Percentiles rank a stretch among this genome's conserved stretches.
phyloP scores from a whole-genome alignment of 1,140 invertebrate genomes.

The Sipha flava region DNA sequence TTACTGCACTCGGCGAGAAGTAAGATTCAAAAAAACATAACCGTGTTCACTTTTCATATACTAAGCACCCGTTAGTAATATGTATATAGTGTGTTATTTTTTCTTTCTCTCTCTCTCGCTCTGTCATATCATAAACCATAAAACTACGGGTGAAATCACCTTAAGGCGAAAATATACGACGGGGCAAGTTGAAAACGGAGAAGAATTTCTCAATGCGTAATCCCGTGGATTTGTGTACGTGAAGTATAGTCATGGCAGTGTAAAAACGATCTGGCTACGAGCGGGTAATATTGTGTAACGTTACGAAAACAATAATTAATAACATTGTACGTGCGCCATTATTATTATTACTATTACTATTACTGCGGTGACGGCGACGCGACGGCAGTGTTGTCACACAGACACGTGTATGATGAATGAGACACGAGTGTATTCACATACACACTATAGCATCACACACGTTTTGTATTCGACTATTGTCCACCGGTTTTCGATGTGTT shows the following conservation, averaged over 20 bases:
- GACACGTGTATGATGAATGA: conserved; percentile 1
- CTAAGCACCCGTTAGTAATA: not conserved
- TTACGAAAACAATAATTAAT: conserved; percentile 12
- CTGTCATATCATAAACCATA: not conserved
- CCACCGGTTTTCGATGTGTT: not conserved
- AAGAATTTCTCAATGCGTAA: not conserved
- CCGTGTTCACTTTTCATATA: not conserved
- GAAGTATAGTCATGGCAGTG: too few species aligned
- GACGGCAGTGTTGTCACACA: not conserved
- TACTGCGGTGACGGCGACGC: not conserved
- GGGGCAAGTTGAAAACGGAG: too few species aligned
- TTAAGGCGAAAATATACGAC: too few species aligned
- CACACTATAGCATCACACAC: too few species aligned
- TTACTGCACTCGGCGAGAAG: not conserved
- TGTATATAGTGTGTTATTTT: too few species aligned
- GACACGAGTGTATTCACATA: too few species aligned
- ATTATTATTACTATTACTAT: not conserved
- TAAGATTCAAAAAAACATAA: not conserved
- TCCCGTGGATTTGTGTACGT: not conserved
- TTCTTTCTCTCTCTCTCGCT: not conserved
- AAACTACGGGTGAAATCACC: not conserved
- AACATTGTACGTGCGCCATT: not conserved
- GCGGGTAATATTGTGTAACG: not conserved
- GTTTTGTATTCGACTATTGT: not conserved
- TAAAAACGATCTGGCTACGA: not conserved